Evolutionary conservation across 2,888 invertebrate genomes (phyloP).

Genomic region (Campoplex capitator): DNA sequence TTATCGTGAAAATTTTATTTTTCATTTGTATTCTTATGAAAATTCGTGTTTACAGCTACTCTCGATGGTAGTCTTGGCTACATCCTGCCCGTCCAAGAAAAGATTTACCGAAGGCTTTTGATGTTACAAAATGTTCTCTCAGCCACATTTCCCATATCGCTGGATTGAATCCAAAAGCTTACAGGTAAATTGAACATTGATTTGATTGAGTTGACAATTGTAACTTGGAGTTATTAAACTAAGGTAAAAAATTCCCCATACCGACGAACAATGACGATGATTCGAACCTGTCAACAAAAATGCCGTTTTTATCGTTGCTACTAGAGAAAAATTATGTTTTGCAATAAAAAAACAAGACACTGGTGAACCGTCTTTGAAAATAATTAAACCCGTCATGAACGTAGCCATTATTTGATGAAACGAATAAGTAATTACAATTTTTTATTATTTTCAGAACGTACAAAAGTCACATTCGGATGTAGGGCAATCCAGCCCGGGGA

Average conservation of each 20-base stretch:
- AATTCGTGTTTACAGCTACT: constrained; percentile 87
- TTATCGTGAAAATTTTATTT: background rate
- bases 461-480: constrained; percentile 88
- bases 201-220: background rate
- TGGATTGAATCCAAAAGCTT: constrained; percentile 96
- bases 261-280: too few species aligned
- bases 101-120: constrained; percentile 95
- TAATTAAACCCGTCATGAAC: background rate
- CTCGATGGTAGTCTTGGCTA: constrained; percentile 98
- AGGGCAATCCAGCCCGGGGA: constrained; percentile 93
- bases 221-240: too few species aligned
- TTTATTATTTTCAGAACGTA: constrained; percentile 87
- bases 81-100: constrained; percentile 96
- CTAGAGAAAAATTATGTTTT: too few species aligned
- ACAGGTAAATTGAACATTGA: constrained; percentile 86
- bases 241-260: too few species aligned
- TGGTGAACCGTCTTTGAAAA: background rate
- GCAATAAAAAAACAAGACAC: background rate
- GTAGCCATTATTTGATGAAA: background rate
- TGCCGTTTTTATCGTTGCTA: too few species aligned
- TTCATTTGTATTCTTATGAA: background rate
- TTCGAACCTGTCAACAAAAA: too few species aligned
- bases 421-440: background rate
- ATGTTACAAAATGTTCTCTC: constrained; percentile 98
- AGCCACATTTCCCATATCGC: constrained; percentile 95